Conservation (phyloP, 2,113 vertebrate genomes). For the Albula glossodonta region DNA sequence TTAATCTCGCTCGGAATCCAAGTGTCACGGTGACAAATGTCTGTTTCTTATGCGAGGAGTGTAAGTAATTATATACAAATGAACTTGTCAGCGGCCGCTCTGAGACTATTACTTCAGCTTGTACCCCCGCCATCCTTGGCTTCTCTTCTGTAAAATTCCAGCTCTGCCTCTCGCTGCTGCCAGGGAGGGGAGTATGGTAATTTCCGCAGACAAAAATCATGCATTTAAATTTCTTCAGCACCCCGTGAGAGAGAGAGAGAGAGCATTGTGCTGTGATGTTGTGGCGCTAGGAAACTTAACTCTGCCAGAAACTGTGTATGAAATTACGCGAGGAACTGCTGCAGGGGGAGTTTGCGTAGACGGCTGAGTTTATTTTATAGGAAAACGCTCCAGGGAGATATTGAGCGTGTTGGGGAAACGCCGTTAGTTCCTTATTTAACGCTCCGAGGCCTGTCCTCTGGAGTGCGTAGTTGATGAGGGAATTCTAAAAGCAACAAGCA, state of each 20-base stretch:
- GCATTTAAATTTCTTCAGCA: conserved; percentile 22
- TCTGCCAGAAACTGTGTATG: background rate
- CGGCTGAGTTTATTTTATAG: background rate
- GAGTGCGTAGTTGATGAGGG: background rate
- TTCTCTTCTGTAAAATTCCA: conserved; percentile 53
- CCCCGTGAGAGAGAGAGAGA: background rate
- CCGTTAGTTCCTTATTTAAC: background rate
- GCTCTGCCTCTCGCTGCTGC: conserved; percentile 21
- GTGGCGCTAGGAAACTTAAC: background rate
- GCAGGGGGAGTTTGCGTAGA: too few relatives aligned
- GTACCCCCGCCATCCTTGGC: conserved; percentile 48
- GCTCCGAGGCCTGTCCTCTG: background rate
- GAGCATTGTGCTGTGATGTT: too few relatives aligned
- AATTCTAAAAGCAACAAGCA: background rate
- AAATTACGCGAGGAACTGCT: background rate
- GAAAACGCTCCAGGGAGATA: background rate
- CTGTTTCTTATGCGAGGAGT: conserved; percentile 43
- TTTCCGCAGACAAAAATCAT: conserved; percentile 27
- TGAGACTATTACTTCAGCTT: conserved; percentile 47
- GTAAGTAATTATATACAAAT: conserved; percentile 62
- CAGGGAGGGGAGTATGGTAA: conserved; percentile 26
- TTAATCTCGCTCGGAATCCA: conserved; percentile 48
- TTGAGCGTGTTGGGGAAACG: background rate
- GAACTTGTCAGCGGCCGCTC: conserved; percentile 51
- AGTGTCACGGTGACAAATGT: conserved; percentile 54